These are phyloP conservation scores for Pogonomyrmex barbatus DNA, from an alignment of 1,140 invertebrate genomes.

Conservation along the genomic window DNA sequence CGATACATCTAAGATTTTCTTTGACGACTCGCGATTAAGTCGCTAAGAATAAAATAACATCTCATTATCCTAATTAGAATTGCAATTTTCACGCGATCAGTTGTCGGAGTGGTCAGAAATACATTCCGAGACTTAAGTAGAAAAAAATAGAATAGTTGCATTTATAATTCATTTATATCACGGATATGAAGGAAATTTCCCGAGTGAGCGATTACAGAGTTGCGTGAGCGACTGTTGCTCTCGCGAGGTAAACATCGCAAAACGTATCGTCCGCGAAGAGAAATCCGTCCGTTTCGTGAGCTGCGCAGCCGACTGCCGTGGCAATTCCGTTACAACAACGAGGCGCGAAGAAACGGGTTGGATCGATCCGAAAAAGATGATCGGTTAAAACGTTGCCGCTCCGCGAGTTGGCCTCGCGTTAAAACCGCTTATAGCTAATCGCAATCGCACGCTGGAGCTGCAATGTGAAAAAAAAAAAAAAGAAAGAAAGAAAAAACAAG, in stretches of 20 bases:
- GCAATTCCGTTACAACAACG: constrained; percentile 11
- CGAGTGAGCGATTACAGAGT: constrained; percentile 63
- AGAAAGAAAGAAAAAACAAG: background rate
- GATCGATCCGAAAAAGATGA: background rate
- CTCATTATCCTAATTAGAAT: background rate
- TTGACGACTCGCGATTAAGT: background rate
- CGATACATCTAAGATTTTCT: background rate
- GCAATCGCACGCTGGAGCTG: background rate
- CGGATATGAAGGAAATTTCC: constrained; percentile 48
- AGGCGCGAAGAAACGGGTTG: background rate
- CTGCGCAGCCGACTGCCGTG: background rate
- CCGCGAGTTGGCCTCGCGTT: background rate
- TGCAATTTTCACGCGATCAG: background rate
- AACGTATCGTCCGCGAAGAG: constrained; percentile 61
- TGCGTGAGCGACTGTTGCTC: constrained; percentile 33
- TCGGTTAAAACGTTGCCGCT: background rate
- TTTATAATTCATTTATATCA: too few relatives aligned
- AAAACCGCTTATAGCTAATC: background rate
- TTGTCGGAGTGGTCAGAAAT: background rate
- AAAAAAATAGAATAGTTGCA: constrained; percentile 23
- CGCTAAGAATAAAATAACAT: background rate
- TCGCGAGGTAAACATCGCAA: constrained; percentile 57
- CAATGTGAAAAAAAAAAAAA: background rate
- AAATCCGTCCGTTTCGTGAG: constrained; percentile 47
- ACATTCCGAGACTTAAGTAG: background rate